Base-by-base conservation (phyloP, 2,888 invertebrate genomes). In the Gisinianus flammeolus region DNA sequence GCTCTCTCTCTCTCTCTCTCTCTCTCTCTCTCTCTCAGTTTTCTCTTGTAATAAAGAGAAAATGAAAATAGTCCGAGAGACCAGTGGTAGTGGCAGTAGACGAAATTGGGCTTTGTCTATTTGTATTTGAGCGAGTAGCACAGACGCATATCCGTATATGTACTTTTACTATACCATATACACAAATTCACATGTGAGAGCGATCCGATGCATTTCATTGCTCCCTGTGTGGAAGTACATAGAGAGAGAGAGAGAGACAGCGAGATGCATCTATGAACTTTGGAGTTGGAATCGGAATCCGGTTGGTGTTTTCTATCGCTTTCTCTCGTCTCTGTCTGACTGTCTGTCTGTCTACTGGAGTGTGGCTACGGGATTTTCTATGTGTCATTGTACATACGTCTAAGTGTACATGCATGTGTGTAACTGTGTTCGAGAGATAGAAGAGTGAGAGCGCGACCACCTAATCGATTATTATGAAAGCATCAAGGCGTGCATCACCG, bases 401-500 rank as follows among this genome's bases (percentile, higher is more conserved):
- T 58, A 28, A 16, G 6, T 26, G 16, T 16, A 44, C 44, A 44
- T 64, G 64, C 10, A 28, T 22, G 28, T 64, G 64, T 64, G 64
- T 64, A 28, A 28, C 16, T 26, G 16, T 64, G 64, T 28, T 2
- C 28, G 64, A 6, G 44, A 44, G 44, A 44, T 16, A 44, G 44
- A n/a, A 28, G 69, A 24, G 69, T 44, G 69, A 69, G 44, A 69
- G 69, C 44, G 69, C 44, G 69, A 69, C 69, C 69, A 35, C 69
- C 69, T 69, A 69, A 69, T 69, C 69, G 69, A 69, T 69, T 69
- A 69, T 69, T 69, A 69, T 69, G 69, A 69, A 69, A 69, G 69
- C 69, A 69, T 69, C 69, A 35, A 69, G 69, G 69, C 69, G 69
- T 69, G 69, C 69, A 69, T 69, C 44, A 64, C 64, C 64, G 64